phyloP scores from a whole-genome alignment of 1,140 invertebrate species.

The Conopomorpha cramerella region DNA sequence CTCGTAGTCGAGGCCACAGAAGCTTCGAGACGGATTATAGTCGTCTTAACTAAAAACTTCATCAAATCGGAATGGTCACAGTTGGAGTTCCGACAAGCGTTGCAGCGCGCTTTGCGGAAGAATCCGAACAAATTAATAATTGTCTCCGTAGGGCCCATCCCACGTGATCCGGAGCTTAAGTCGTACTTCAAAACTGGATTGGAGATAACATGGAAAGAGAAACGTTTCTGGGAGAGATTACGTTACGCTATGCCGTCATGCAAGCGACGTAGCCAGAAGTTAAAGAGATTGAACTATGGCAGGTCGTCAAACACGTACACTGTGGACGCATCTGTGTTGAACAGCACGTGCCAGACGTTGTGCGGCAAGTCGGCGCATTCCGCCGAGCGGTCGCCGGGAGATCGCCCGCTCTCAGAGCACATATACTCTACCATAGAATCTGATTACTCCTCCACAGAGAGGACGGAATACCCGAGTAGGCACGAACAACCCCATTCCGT shows the following conservation, averaged over 20 bases:
- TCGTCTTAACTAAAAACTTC: slow-evolving; percentile 82
- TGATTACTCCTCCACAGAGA: slow-evolving; percentile 64
- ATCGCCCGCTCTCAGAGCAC: slow-evolving; percentile 77
- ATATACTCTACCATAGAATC: slow-evolving; percentile 87
- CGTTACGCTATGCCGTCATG: slow-evolving; percentile 82
- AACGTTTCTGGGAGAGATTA: slow-evolving; percentile 89
- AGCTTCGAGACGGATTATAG: slow-evolving; percentile 77
- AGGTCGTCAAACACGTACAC: slow-evolving; percentile 65
- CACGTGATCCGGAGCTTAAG: slow-evolving; percentile 83
- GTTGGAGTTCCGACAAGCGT: slow-evolving; percentile 77
- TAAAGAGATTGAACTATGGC: slow-evolving; percentile 64
- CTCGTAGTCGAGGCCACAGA: slow-evolving; percentile 86
- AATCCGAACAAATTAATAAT: slow-evolving; percentile 83
- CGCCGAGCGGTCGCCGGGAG: slow-evolving; percentile 56
- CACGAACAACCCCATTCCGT: slow-evolving; percentile 42
- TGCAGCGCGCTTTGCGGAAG: slow-evolving; percentile 82
- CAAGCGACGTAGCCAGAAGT: slow-evolving; percentile 64
- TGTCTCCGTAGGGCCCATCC: slow-evolving; percentile 78
- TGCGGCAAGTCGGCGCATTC: slow-evolving; percentile 46
- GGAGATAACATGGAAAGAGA: slow-evolving; percentile 84
- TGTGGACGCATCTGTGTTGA: slow-evolving; percentile 64
- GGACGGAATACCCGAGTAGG: slow-evolving; percentile 36
- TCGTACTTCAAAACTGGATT: slow-evolving; percentile 87
- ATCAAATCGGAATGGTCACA: slow-evolving; percentile 85
- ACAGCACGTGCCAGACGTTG: slow-evolving; percentile 58